Percentiles rank a stretch among this genome's conserved stretches.
phyloP scores from a whole-genome alignment of 1,140 invertebrate species.

The Homarus americanus region DNA sequence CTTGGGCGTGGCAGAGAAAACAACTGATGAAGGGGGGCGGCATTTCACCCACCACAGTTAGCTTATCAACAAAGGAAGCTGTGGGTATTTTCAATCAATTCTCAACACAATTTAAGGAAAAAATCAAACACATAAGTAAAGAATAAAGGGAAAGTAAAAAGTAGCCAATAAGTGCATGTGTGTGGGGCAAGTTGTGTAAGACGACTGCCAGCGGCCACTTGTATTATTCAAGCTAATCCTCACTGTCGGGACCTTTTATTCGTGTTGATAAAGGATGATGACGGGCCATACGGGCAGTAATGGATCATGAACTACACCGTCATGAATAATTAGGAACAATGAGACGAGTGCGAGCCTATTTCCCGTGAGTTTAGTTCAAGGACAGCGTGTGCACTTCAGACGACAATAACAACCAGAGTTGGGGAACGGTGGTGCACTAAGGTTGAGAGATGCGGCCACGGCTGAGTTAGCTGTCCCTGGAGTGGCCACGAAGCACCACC shows the following conservation, averaged over 20 bases:
- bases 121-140: background rate
- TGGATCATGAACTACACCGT: background rate
- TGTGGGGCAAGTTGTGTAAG: background rate
- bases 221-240: conserved; percentile 1
- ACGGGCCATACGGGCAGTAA: background rate
- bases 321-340: conserved; percentile 1
- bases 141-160: background rate
- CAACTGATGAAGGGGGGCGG: too few relatives aligned
- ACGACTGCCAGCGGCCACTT: background rate
- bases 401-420: too few relatives aligned
- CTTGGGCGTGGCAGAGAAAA: too few relatives aligned
- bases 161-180: too few relatives aligned
- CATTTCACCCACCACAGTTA: too few relatives aligned
- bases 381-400: background rate
- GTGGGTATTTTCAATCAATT: too few relatives aligned
- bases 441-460: too few relatives aligned
- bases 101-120: too few relatives aligned
- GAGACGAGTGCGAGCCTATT: background rate
- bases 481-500: too few relatives aligned
- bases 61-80: too few relatives aligned
- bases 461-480: too few relatives aligned
- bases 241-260: background rate
- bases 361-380: background rate
- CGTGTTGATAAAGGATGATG: background rate
- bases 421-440: too few relatives aligned